A percentile compares a stretch with the other conserved stretches of the same genome.
These are phyloP conservation scores for Charina bottae DNA, from an alignment of 2,113 vertebrate genomes.

Conservation along the genomic window DNA sequence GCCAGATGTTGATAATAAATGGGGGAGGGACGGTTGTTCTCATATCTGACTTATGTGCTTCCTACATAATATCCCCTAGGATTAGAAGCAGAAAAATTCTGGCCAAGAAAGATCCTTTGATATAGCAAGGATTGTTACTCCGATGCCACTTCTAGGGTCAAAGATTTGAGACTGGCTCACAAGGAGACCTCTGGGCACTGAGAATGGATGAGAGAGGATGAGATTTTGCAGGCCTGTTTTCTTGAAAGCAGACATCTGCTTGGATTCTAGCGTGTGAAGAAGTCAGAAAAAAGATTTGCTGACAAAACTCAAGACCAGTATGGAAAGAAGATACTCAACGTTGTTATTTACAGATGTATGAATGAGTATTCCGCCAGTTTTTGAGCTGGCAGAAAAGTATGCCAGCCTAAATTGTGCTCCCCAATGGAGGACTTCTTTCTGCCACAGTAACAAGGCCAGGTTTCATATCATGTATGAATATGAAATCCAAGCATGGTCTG, in stretches of 20 bases:
- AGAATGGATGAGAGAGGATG: neutral
- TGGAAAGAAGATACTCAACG: neutral
- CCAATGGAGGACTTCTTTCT: neutral
- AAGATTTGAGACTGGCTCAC: neutral
- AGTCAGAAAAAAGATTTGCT: neutral
- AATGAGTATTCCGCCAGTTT: neutral
- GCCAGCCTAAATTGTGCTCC: neutral
- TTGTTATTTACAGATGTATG: neutral
- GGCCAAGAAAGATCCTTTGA: neutral
- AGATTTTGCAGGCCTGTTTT: neutral
- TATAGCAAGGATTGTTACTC: neutral
- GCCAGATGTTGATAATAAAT: neutral
- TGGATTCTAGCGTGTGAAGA: neutral
- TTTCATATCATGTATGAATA: neutral
- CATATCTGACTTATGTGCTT: neutral
- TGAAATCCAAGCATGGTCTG: too few species aligned
- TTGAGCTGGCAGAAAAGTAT: neutral
- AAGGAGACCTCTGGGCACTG: neutral
- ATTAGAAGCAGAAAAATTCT: neutral
- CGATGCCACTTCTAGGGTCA: neutral
- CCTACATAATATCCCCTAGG: neutral
- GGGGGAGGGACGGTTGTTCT: neutral
- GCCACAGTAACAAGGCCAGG: neutral
- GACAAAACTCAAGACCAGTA: neutral
- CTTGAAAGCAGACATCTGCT: neutral